A percentile compares a stretch with the other conserved stretches of the same genome.
Evolutionary conservation across 1,140 invertebrate species (phyloP).

Genomic region (Lucilia sericata): DNA sequence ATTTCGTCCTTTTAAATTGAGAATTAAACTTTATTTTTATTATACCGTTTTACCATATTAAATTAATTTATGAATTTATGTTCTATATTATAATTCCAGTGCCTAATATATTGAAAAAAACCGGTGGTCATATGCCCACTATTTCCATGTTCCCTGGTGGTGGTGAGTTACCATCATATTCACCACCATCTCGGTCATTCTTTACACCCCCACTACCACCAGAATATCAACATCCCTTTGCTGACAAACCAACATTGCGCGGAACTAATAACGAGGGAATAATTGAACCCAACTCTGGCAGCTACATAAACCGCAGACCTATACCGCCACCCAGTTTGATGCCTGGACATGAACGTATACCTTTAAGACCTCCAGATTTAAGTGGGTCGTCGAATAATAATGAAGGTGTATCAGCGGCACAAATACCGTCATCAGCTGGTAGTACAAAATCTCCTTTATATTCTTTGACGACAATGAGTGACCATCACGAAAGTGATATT

Average conservation of each 20-base stretch:
- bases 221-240: slow-evolving; percentile 83
- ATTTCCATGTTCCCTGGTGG: slow-evolving; percentile 68
- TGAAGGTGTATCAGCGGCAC: not conserved
- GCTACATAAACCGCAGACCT: slow-evolving; percentile 75
- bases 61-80: too few species aligned
- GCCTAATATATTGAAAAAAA: slow-evolving; percentile 68
- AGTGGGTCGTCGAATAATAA: not conserved
- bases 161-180: slow-evolving; percentile 81
- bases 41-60: too few species aligned
- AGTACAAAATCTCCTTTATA: not conserved
- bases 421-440: slow-evolving; percentile 17
- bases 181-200: slow-evolving; percentile 80
- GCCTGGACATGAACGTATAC: slow-evolving; percentile 82
- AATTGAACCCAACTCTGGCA: slow-evolving; percentile 66
- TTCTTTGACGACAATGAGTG: not conserved
- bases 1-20: too few species aligned
- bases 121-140: slow-evolving; percentile 65
- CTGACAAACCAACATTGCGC: slow-evolving; percentile 83
- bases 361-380: slow-evolving; percentile 74
- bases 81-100: slow-evolving; percentile 50
- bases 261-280: slow-evolving; percentile 72
- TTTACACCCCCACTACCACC: slow-evolving; percentile 84
- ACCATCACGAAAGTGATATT: slow-evolving; percentile 55
- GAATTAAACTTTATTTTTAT: too few species aligned
- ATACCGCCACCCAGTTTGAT: slow-evolving; percentile 81